Evolutionary conservation across 2,797 vertebrate species (phyloP), one percentile per base, ranked within the genome.

Genomic region (Urocyon cinereoargenteus): DNA sequence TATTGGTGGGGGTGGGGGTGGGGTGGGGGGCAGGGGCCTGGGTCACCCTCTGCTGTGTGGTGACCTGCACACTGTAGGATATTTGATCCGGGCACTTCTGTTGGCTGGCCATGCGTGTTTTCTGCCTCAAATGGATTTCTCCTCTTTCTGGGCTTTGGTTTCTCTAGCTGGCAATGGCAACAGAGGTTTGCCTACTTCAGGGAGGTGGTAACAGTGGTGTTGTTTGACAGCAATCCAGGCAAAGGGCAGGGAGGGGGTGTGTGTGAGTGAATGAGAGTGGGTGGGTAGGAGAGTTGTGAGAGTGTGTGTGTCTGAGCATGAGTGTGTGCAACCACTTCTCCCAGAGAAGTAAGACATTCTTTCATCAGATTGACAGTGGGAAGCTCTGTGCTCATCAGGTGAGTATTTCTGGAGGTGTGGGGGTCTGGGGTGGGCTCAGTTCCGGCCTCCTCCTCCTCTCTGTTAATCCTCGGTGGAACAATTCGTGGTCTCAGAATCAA

Each of bases 401-500:
- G 98, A 98, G 98, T 98, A 98, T 45, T 97, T 96, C 94, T 97
- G 96, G 86, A 86, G 93, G 73, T 62, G 26, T 28, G 97, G 97
- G 98, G 40, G 40, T 45, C 6, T 93, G 72, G 66, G 16, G 18
- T n/a, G 59, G 89, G 86, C 97, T 97, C 93, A 40, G 97, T 98
- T 97, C 95, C 93, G 86, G 96, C 96, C 45, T 62, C 93, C 94
- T 91, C 96, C 96, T 98, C 98, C 40, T 45, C 7, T 45, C 40
- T 45, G 97, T 98, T 98, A 98, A 98, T 98, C 98, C 96, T 98
- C 4, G 85, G 94, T 94, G 97, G 96, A 98, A 98, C 98, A 98
- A 98, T 98, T 97, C 94, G 86, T 98, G 97, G 97, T 97, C 97
- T 96, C 97, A 98, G 98, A 98, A 98, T 98, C 98, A 98, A 97